Evolutionary conservation across 2,888 invertebrate genomes (phyloP), one percentile per base, ranked within the genome.

Genomic region (Sepiola atlantica): DNA sequence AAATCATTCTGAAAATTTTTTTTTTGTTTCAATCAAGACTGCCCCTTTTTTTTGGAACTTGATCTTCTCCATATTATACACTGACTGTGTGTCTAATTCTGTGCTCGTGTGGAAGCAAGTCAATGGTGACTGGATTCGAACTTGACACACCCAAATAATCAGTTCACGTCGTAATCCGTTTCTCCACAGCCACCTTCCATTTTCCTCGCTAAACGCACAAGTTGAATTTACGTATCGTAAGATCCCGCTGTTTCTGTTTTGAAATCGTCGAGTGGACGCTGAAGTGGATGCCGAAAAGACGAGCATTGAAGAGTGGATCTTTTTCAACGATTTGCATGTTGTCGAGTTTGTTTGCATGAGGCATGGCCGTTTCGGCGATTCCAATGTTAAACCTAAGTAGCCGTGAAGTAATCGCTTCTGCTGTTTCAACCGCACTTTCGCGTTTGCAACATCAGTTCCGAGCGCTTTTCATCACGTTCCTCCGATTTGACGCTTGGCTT

Each of bases 311-410:
- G 14, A 20, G 0, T 16, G n/a, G n/a, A n/a, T 10, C n/a, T 14
- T n/a, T 77, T n/a, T 61, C 61, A 14, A n/a, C n/a, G 77, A n/a
- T 77, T 77, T 77, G n/a, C 77, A 77, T 77, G n/a, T 77, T 77
- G 45, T 77, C 12, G n/a, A n/a, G n/a, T 77, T n/a, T n/a, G 77
- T 77, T n/a, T 77, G n/a, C 77, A 77, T 8, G 77, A 3, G n/a
- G 14, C 77, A 77, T 77, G 77, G 77, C 1, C n/a, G 45, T n/a
- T 77, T n/a, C n/a, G n/a, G 18, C n/a, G n/a, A 77, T 77, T 77
- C 77, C 77, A n/a, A 77, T 77, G 77, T 77, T 77, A 77, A 77
- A 77, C 77, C n/a, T 77, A 77, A 77, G 77, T 77, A 77, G 77
- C 77, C 77, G 77, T 77, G 77, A 77, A 77, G 16, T 77, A 77